Evolutionary conservation across 2,113 vertebrate genomes (phyloP), one percentile per base, ranked within the genome.

Genomic region (Arizona elegans): DNA sequence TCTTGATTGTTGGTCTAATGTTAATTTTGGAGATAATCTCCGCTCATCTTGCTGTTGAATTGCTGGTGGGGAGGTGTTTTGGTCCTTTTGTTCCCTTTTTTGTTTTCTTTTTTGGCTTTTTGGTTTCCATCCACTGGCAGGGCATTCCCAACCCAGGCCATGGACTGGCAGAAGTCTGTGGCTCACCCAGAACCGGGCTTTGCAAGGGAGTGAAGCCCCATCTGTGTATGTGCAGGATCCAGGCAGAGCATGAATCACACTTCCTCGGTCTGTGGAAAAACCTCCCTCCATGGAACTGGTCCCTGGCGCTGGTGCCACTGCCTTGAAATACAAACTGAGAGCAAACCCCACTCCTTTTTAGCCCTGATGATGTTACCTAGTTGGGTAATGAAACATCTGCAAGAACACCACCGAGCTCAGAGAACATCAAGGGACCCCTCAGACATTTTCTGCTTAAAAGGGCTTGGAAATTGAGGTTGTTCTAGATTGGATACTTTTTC

Each of bases 211-310:
- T 5, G 62, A 70, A 70, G 29, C 26, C 29, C 29, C 26, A n/a
- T 13, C 29, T 70, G 62, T 70, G 29, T 12, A n/a, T n/a, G 62
- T n/a, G 62, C 29, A 70, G 29, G 62, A 70, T 70, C 62, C 26
- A 70, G 62, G 11, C 29, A 70, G 29, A 1, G 12, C 1, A 5
- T 13, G 24, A n/a, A n/a, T 1, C 62, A 70, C 29, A n/a, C 62
- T 2, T 1, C 0, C 62, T 11, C 1, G 5, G 26, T n/a, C 29
- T 3, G 0, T 65, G 11, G 62, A 65, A 29, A 13, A 12, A 12
- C 62, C 62, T 1, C 11, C 62, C 62, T 29, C 62, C 1, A 2
- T n/a, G 62, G 29, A 70, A 70, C 11, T 70, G 62, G 26, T 70
- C 29, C 12, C 62, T 70, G 62, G 26, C 5, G 13, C 62, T n/a